Conservation (phyloP, 2,888 invertebrate genomes). For the Aphodius sticticus region DNA sequence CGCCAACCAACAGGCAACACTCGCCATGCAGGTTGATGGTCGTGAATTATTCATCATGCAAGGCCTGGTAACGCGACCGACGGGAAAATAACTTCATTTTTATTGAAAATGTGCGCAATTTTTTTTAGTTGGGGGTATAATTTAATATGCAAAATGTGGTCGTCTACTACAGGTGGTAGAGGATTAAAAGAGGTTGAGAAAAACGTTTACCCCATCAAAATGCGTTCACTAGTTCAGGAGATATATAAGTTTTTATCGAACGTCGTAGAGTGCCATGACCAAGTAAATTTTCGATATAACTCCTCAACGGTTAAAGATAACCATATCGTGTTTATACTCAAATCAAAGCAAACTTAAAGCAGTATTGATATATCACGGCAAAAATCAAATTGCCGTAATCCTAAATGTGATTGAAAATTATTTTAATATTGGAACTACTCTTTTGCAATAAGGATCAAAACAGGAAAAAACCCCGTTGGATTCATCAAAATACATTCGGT, state of each 20-base stretch:
- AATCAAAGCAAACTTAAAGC: neutral
- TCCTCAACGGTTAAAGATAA: neutral
- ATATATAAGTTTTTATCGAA: neutral
- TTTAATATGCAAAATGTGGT: neutral
- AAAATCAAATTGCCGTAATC: too few species aligned
- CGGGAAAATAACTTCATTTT: neutral
- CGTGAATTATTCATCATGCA: neutral
- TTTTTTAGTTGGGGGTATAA: neutral
- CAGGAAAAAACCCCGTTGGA: neutral
- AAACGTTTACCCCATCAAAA: neutral
- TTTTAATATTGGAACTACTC: too few species aligned
- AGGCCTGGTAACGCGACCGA: conserved; percentile 4
- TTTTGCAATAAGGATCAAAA: neutral
- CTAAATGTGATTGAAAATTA: too few species aligned
- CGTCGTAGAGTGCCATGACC: neutral
- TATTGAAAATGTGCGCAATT: neutral
- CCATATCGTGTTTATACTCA: neutral
- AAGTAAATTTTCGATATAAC: too few species aligned
- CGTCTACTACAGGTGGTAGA: neutral
- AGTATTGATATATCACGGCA: neutral
- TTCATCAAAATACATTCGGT: neutral
- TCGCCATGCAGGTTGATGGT: neutral
- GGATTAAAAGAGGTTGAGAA: neutral
- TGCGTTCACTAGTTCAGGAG: neutral
- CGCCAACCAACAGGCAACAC: neutral